These are phyloP conservation scores for Xiphorhynchus erythropygius DNA, from an alignment of 2,797 vertebrate species.

Conservation along the genomic window DNA sequence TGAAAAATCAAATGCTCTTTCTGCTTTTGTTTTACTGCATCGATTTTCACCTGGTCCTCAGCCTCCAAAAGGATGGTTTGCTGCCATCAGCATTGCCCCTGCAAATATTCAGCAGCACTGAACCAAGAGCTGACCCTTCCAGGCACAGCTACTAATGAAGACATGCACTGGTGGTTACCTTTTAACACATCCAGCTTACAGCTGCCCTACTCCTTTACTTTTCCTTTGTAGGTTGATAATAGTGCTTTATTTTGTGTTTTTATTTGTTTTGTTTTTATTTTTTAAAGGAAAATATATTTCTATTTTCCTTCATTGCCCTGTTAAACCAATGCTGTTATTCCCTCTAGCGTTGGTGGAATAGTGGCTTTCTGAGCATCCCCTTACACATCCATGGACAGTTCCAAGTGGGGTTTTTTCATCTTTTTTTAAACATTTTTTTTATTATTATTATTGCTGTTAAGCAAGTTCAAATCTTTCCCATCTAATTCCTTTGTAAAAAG, in stretches of 20 bases:
- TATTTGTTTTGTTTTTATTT: neutral
- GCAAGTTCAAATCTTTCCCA: neutral
- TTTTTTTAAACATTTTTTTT: neutral
- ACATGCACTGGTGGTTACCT: neutral
- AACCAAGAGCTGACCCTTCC: neutral
- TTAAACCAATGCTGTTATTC: neutral
- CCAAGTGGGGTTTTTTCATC: neutral
- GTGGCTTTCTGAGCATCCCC: neutral
- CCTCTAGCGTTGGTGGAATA: neutral
- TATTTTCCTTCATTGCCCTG: neutral
- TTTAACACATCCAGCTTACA: neutral
- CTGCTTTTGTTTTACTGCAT: neutral
- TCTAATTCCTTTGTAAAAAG: neutral
- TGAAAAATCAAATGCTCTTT: neutral
- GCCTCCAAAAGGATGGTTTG: neutral
- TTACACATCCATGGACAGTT: neutral
- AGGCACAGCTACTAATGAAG: neutral
- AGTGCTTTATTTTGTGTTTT: neutral
- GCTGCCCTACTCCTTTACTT: neutral
- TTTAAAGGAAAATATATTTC: rapidly evolving
- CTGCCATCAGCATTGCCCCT: neutral
- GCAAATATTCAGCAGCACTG: neutral
- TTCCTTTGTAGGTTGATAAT: neutral
- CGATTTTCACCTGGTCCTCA: neutral
- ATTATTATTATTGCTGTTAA: neutral